phyloP scores from a whole-genome alignment of 2,113 vertebrate genomes.

The Psittacus erithacus region DNA sequence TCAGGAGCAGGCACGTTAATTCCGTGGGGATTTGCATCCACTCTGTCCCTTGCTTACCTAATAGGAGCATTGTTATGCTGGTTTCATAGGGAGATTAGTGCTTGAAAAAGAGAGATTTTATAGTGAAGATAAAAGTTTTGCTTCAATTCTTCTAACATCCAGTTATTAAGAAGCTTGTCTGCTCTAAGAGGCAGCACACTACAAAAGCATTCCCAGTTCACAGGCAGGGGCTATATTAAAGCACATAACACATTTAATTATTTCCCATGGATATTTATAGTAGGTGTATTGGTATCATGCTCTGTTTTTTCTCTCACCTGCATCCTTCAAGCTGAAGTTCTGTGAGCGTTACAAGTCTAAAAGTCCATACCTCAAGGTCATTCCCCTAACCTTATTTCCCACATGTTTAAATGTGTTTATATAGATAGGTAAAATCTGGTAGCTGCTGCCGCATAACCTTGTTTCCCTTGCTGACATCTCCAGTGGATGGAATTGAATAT shows the following conservation, averaged over 20 bases:
- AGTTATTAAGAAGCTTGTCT: conserved; percentile 40
- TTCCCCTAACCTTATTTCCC: conserved; percentile 43
- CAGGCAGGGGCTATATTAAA: background rate
- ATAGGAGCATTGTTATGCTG: conserved; percentile 52
- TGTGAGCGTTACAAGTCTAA: background rate
- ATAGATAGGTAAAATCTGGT: conserved; percentile 49
- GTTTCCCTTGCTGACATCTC: conserved; percentile 41
- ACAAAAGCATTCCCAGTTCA: background rate
- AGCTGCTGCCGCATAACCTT: conserved; percentile 46
- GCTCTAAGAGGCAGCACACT: background rate
- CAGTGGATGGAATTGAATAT: conserved; percentile 28
- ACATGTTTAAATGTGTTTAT: conserved; percentile 52
- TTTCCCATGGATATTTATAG: background rate
- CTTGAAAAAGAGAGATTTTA: conserved; percentile 65
- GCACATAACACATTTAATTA: background rate
- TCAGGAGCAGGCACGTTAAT: conserved; percentile 36
- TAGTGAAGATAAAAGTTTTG: conserved; percentile 66
- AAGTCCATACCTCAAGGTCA: conserved; percentile 38
- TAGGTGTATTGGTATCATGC: background rate
- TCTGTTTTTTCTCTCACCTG: background rate
- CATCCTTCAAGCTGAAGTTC: background rate
- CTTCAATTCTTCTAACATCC: conserved; percentile 48
- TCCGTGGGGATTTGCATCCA: conserved; percentile 51
- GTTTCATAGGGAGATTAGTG: conserved; percentile 57
- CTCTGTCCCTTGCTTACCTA: conserved; percentile 62